A percentile compares a stretch with the other conserved stretches of the same genome.
These are phyloP conservation scores for Drosophila ogumai DNA, from an alignment of 1,140 invertebrate genomes.

Conservation along the genomic window DNA sequence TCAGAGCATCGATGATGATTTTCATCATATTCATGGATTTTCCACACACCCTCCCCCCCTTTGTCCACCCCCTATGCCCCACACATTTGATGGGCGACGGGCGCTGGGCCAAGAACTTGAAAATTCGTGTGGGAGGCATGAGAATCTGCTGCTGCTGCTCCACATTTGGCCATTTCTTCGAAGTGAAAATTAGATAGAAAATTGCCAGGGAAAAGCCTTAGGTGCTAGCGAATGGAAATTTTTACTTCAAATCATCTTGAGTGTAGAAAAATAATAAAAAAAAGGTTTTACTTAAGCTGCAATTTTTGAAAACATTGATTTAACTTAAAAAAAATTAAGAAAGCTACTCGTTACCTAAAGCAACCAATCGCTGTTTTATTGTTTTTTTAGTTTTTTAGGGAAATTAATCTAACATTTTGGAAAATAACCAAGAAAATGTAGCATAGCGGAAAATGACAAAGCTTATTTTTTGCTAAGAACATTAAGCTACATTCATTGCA, in stretches of 20 bases:
- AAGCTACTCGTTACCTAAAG: too few species aligned
- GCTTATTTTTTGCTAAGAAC: too few species aligned
- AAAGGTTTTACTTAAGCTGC: not conserved
- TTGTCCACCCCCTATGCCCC: too few species aligned
- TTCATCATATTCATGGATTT: slow-evolving; percentile 29
- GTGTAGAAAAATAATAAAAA: too few species aligned
- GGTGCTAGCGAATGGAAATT: not conserved
- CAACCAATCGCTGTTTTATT: too few species aligned
- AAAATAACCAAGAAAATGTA: too few species aligned
- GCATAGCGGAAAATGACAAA: too few species aligned
- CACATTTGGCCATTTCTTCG: slow-evolving; percentile 16
- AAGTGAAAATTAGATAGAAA: slow-evolving; percentile 1
- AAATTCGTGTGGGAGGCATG: slow-evolving; percentile 43
- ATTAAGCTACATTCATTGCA: too few species aligned
- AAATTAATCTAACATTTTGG: too few species aligned
- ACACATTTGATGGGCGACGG: slow-evolving; percentile 53
- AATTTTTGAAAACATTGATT: not conserved
- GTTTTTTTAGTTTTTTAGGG: too few species aligned
- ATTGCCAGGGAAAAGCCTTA: not conserved
- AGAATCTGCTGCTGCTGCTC: slow-evolving; percentile 17
- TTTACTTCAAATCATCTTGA: not conserved
- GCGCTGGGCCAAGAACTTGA: slow-evolving; percentile 79
- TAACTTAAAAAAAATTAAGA: not conserved
- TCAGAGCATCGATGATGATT: slow-evolving; percentile 36
- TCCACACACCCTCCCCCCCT: not conserved